These are phyloP conservation scores for Drosophila kohkoa DNA, from an alignment of 1,140 invertebrate genomes.

Conservation along the genomic window DNA sequence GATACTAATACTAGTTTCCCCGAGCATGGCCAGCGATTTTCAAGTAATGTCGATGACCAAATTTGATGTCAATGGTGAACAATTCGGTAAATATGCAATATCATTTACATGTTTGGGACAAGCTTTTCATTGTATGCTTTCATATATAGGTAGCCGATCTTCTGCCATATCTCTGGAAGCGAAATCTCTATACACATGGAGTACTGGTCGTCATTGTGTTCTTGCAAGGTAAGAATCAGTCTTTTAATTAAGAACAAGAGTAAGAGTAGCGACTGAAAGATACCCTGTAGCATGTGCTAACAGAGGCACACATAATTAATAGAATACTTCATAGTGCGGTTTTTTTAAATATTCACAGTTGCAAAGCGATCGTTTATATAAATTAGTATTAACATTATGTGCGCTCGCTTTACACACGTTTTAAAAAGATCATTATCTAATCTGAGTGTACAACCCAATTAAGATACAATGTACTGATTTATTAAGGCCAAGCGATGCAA, in stretches of 20 bases:
- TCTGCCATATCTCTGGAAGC: constrained; percentile 93
- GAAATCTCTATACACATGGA: constrained; percentile 93
- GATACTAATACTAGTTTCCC: constrained; percentile 91
- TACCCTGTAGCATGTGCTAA: not conserved
- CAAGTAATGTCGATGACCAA: constrained; percentile 92
- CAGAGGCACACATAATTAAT: no score
- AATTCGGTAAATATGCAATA: constrained; percentile 87
- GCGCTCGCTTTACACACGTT: not conserved
- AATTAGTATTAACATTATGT: no score
- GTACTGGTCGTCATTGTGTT: constrained; percentile 94
- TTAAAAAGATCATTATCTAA: not conserved
- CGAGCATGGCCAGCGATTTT: constrained; percentile 88
- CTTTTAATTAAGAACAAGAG: not conserved
- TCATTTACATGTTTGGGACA: not conserved
- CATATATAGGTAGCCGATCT: constrained; percentile 90
- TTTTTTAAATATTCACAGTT: no score
- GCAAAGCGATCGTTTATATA: no score
- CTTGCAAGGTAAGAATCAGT: constrained; percentile 86
- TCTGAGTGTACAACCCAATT: not conserved
- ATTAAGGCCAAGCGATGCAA: not conserved
- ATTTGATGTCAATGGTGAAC: constrained; percentile 93
- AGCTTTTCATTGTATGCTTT: not conserved
- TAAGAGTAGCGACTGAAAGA: not conserved
- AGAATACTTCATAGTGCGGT: no score
- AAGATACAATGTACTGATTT: not conserved